phyloP scores from a whole-genome alignment of 1,140 invertebrate species.

The Eupeodes corollae region DNA sequence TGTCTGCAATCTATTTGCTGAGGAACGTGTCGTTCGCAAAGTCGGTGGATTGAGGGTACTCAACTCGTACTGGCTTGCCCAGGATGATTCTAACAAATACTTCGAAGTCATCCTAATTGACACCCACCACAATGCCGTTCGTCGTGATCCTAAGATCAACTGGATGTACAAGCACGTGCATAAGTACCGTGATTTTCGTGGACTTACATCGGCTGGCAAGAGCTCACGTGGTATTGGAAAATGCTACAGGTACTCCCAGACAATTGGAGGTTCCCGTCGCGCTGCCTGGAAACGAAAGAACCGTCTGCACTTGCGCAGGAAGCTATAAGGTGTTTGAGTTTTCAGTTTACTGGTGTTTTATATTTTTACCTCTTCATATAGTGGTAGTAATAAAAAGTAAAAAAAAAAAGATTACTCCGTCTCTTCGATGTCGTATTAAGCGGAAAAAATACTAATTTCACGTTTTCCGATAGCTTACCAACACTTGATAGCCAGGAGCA shows the following conservation, averaged over 20 bases:
- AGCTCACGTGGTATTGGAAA: slow-evolving; percentile 96
- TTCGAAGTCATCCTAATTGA: slow-evolving; percentile 94
- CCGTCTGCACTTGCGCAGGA: too few relatives aligned
- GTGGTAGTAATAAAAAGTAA: too few relatives aligned
- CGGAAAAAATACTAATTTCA: slow-evolving; percentile 22
- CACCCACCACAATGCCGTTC: slow-evolving; percentile 91
- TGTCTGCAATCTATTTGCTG: slow-evolving; percentile 80
- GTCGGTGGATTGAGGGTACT: slow-evolving; percentile 87
- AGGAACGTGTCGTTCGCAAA: slow-evolving; percentile 91
- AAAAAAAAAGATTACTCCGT: too few relatives aligned
- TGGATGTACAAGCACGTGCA: slow-evolving; percentile 91
- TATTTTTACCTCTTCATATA: too few relatives aligned
- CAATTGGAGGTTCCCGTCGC: slow-evolving; percentile 88
- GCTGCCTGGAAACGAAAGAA: slow-evolving; percentile 91
- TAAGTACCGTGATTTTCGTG: slow-evolving; percentile 96
- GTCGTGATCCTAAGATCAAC: too few relatives aligned
- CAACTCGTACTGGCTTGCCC: slow-evolving; percentile 98
- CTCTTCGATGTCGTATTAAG: slow-evolving; percentile 27
- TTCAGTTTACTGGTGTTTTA: neutral
- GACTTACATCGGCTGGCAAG: slow-evolving; percentile 89
- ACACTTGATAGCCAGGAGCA: slow-evolving; percentile 18
- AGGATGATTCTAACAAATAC: slow-evolving; percentile 99
- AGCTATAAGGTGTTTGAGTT: slow-evolving; percentile 83
- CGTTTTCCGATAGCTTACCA: slow-evolving; percentile 10
- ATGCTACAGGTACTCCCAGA: slow-evolving; percentile 88